Percentiles rank a stretch among this genome's conserved stretches.
Conservation (phyloP, 53 echinoderm and acorn worm species). For the Temnopleurus reevesii region DNA sequence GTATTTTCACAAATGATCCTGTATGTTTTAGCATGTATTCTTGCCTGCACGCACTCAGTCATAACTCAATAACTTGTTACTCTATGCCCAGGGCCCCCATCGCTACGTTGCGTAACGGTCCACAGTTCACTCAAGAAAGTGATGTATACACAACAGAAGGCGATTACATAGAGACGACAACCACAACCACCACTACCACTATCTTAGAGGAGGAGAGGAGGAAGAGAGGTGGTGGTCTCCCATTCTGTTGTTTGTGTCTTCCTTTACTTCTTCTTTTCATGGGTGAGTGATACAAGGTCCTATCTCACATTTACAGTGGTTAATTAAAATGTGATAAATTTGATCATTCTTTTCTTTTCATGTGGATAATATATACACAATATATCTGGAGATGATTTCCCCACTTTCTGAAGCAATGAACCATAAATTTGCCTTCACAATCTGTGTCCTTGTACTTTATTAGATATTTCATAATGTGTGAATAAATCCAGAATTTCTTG, state of each 20-base stretch:
- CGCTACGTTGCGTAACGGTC: constrained; percentile 16
- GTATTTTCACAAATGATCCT: no score
- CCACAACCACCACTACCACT: constrained; percentile 45
- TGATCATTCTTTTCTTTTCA: not conserved
- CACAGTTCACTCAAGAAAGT: not conserved
- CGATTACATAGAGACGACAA: constrained; percentile 6
- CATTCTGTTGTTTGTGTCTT: constrained; percentile 70
- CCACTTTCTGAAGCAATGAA: no score
- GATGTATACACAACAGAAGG: not conserved
- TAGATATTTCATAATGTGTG: no score
- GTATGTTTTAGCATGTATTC: no score
- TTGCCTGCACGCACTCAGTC: no score
- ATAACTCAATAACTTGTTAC: no score
- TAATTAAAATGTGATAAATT: no score
- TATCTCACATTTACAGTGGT: not conserved
- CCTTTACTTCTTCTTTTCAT: constrained; percentile 66
- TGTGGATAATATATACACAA: no score
- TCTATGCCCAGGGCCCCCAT: constrained; percentile 32
- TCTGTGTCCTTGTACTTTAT: no score
- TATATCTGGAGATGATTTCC: no score
- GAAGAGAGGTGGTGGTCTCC: constrained; percentile 40
- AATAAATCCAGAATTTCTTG: no score
- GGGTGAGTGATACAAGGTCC: constrained; percentile 54
- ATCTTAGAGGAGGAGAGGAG: constrained; percentile 59
- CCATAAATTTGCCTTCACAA: no score